Evolutionary conservation across 2,888 invertebrate species (phyloP).

Genomic region (Drosophila sordidula): DNA sequence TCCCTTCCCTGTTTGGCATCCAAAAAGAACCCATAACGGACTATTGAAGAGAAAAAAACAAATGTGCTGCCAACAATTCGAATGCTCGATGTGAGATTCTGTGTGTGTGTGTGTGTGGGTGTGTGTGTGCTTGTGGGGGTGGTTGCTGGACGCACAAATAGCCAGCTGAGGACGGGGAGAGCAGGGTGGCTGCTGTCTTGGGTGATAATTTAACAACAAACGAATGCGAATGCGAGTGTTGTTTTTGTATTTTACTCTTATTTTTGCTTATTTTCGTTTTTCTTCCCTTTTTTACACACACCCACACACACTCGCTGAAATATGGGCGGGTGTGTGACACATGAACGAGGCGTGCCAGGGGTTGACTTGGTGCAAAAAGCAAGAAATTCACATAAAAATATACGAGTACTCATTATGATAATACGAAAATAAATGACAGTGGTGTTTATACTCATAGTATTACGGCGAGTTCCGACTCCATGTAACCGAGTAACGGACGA

Average conservation of each 20-base stretch:
- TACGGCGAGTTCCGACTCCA: conserved; percentile 29
- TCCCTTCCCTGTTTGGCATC: background rate
- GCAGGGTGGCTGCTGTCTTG: conserved; percentile 51
- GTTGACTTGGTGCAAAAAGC: conserved; percentile 64
- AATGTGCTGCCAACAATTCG: conserved; percentile 54
- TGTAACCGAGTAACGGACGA: conserved; percentile 7
- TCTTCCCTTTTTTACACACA: conserved; percentile 57
- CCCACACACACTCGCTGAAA: conserved; percentile 15
- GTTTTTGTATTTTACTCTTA: conserved; percentile 70
- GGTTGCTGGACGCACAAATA: conserved; percentile 60
- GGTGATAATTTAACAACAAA: conserved; percentile 80
- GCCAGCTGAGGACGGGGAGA: conserved; percentile 36
- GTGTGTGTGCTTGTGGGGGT: conserved; percentile 20
- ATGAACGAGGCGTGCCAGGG: conserved; percentile 31
- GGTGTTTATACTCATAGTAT: conserved; percentile 65
- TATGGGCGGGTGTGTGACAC: conserved; percentile 45
- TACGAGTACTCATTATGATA: conserved; percentile 83
- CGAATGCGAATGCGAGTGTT: conserved; percentile 65
- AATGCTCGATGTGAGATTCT: conserved; percentile 17
- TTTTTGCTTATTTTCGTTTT: conserved; percentile 56
- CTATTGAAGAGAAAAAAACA: conserved; percentile 35
- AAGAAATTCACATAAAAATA: conserved; percentile 81
- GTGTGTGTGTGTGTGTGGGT: conserved; percentile 12
- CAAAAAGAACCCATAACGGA: conserved; percentile 37
- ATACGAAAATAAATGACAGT: conserved; percentile 83